A percentile compares a stretch with the other conserved stretches of the same genome.
These are phyloP conservation scores for Epistrophella euchroma DNA, from an alignment of 2,888 invertebrate genomes.

Conservation along the genomic window DNA sequence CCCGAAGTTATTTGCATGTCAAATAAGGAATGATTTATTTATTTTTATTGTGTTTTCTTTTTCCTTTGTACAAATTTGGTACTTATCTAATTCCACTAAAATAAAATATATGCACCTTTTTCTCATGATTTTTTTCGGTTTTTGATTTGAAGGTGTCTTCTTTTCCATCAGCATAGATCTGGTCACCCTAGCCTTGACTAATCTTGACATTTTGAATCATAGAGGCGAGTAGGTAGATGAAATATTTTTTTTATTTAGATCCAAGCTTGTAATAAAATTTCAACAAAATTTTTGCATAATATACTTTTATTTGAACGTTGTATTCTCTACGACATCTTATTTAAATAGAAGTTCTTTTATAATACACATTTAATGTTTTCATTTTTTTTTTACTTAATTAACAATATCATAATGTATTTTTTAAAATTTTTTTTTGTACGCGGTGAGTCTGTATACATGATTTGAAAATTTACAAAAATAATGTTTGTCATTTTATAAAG, in stretches of 20 bases:
- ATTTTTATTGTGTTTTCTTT: too few species aligned
- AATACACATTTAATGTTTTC: slow-evolving; percentile 59
- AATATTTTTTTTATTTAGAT: not conserved
- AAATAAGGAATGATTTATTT: too few species aligned
- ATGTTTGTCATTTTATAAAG: slow-evolving; percentile 46
- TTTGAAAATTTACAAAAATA: slow-evolving; percentile 68
- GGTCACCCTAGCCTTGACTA: too few species aligned
- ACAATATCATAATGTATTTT: slow-evolving; percentile 65
- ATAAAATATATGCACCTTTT: too few species aligned
- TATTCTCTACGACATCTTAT: slow-evolving; percentile 74
- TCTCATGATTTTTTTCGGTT: too few species aligned
- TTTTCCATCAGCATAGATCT: too few species aligned
- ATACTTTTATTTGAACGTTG: slow-evolving; percentile 75
- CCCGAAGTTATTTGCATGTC: too few species aligned
- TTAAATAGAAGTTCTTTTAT: slow-evolving; percentile 72
- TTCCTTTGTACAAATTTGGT: too few species aligned
- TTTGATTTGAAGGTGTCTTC: too few species aligned
- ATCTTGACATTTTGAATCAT: too few species aligned
- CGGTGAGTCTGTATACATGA: slow-evolving; percentile 54
- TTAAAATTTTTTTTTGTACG: slow-evolving; percentile 41
- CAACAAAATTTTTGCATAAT: slow-evolving; percentile 54
- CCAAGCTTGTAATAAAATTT: not conserved
- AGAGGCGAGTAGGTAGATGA: too few species aligned
- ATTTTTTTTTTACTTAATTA: slow-evolving; percentile 67
- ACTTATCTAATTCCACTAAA: too few species aligned